These are phyloP conservation scores for Nerophis ophidion DNA, from an alignment of 2,113 vertebrate genomes.

Conservation along the genomic window DNA sequence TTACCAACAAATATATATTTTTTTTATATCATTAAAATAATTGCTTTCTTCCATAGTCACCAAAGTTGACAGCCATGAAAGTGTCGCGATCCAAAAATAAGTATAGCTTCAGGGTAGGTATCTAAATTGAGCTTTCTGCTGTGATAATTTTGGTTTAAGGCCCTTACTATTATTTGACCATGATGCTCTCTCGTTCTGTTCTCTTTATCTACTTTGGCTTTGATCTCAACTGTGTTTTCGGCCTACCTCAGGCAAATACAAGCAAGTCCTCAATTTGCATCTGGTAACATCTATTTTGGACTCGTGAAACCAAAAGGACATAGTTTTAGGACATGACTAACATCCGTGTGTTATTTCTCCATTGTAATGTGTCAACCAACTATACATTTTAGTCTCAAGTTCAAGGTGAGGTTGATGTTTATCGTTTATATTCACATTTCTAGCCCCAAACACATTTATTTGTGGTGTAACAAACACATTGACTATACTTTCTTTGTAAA, in stretches of 20 bases:
- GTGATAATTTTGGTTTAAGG: slow-evolving; percentile 40
- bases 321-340: neutral
- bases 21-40: slow-evolving; percentile 54
- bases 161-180: slow-evolving; percentile 23
- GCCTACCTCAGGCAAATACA: slow-evolving; percentile 15
- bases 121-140: slow-evolving; percentile 28
- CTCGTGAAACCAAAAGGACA: neutral
- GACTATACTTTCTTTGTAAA: too few relatives aligned
- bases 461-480: too few relatives aligned
- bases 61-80: slow-evolving; percentile 48
- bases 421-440: too few relatives aligned
- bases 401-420: neutral
- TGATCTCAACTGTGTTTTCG: slow-evolving; percentile 19
- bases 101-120: slow-evolving; percentile 50
- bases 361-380: neutral
- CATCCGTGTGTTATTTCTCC: neutral
- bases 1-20: slow-evolving; percentile 6
- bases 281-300: neutral
- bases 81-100: slow-evolving; percentile 37
- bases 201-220: slow-evolving; percentile 22
- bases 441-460: too few relatives aligned
- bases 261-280: neutral
- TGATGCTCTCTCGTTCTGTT: slow-evolving; percentile 13
- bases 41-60: slow-evolving; percentile 46
- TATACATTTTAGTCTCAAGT: neutral